A percentile compares a stretch with the other conserved stretches of the same genome.
phyloP scores from a whole-genome alignment of 2,888 invertebrate genomes.

The Cephus pulcher region DNA sequence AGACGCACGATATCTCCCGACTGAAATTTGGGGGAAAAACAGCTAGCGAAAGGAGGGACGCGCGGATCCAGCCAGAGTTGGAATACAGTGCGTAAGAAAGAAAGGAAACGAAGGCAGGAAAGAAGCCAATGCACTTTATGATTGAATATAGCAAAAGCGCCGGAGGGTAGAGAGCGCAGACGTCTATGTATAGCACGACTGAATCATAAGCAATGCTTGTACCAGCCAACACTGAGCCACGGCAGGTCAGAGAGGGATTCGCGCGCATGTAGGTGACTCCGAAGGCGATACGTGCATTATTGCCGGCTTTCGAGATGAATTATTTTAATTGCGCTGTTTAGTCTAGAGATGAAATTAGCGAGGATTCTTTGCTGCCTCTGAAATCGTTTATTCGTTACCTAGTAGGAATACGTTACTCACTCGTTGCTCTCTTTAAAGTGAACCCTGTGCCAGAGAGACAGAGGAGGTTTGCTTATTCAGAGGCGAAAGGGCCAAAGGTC shows the following conservation, averaged over 20 bases:
- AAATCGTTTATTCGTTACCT: background rate
- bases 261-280: background rate
- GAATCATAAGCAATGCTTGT: slow-evolving; percentile 39
- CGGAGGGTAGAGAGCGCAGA: slow-evolving; percentile 33
- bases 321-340: slow-evolving; percentile 47
- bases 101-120: slow-evolving; percentile 3
- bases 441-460: background rate
- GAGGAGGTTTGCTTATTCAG: background rate
- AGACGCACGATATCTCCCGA: background rate
- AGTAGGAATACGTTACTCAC: background rate
- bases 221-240: background rate
- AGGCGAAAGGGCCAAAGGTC: background rate
- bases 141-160: slow-evolving; percentile 45
- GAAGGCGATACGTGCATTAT: background rate
- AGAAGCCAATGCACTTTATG: slow-evolving; percentile 54
- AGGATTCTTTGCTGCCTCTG: background rate
- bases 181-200: slow-evolving; percentile 48
- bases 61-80: background rate
- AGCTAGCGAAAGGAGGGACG: background rate
- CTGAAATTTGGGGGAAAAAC: background rate
- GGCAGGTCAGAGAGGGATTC: background rate
- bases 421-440: background rate
- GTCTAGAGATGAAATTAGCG: slow-evolving; percentile 24
- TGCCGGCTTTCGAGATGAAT: slow-evolving; percentile 35
- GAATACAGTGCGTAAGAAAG: background rate